phyloP scores from a whole-genome alignment of 2,888 invertebrate species.

The Drosophila fungiperda region DNA sequence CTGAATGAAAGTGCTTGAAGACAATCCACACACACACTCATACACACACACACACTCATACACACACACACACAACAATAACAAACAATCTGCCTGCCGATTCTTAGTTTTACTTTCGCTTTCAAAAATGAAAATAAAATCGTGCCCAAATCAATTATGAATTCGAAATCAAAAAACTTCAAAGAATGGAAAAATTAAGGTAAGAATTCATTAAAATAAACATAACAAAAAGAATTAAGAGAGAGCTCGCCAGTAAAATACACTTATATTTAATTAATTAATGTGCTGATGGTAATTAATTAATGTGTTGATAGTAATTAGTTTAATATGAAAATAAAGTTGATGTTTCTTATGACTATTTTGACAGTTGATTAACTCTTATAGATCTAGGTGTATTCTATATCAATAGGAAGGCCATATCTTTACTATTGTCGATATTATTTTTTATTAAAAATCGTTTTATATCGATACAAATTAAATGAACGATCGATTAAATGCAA shows the following conservation, averaged over 20 bases:
- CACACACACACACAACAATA: neutral
- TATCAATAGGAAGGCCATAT: neutral
- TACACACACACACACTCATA: conserved; percentile 8
- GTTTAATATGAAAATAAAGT: neutral
- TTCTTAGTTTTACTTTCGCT: conserved; percentile 41
- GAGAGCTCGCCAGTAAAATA: neutral
- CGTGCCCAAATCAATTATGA: conserved; percentile 45
- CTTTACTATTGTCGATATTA: neutral
- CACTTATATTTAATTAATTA: neutral
- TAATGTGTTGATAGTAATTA: neutral
- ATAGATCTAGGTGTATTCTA: neutral
- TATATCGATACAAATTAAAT: neutral
- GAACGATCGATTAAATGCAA: neutral
- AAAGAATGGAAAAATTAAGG: conserved; percentile 11
- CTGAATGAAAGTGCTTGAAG: conserved; percentile 48
- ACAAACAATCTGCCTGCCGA: neutral
- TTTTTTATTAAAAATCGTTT: neutral
- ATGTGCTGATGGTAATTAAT: neutral
- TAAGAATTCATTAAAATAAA: conserved; percentile 9
- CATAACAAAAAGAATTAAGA: neutral
- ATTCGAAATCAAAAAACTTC: conserved; percentile 13
- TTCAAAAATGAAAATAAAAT: conserved; percentile 20
- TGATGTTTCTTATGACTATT: neutral
- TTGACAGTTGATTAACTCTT: neutral
- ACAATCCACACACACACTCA: conserved; percentile 5